Evolutionary conservation across 2,888 invertebrate genomes (phyloP).

Genomic region (Diloba caeruleocephala): DNA sequence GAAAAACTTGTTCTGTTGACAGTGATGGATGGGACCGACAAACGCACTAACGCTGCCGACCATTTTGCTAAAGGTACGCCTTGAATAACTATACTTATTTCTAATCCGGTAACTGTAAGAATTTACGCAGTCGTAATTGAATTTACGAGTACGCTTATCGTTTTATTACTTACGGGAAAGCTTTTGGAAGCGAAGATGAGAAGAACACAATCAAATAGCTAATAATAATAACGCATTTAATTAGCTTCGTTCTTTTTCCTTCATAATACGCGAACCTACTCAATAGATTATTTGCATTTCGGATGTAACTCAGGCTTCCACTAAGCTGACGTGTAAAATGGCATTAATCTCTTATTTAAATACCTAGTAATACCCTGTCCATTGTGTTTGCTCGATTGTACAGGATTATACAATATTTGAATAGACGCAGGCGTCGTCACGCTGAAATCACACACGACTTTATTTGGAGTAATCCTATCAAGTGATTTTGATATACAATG

Average conservation of each 20-base stretch:
- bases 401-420: conserved; percentile 55
- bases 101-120: conserved; percentile 54
- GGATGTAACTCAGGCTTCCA: conserved; percentile 69
- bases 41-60: conserved; percentile 69
- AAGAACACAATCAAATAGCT: conserved; percentile 4
- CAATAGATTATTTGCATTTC: conserved; percentile 66
- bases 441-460: conserved; percentile 24
- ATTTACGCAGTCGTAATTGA: conserved; percentile 54
- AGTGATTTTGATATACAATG: conserved; percentile 7
- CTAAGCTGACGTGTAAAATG: conserved; percentile 80
- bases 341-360: conserved; percentile 79
- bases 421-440: conserved; percentile 38
- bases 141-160: conserved; percentile 51
- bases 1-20: conserved; percentile 84
- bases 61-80: conserved; percentile 70
- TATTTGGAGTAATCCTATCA: conserved; percentile 14
- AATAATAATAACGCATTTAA: conserved; percentile 11
- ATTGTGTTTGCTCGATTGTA: conserved; percentile 57
- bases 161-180: conserved; percentile 47
- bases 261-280: conserved; percentile 28
- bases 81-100: conserved; percentile 61
- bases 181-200: conserved; percentile 18
- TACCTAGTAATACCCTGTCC: conserved; percentile 66
- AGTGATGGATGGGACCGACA: conserved; percentile 82
- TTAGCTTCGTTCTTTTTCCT: conserved; percentile 8